Evolutionary conservation across 2,113 vertebrate species (phyloP), one percentile per base, ranked within the genome.

Genomic region (Haliaeetus leucogaster): DNA sequence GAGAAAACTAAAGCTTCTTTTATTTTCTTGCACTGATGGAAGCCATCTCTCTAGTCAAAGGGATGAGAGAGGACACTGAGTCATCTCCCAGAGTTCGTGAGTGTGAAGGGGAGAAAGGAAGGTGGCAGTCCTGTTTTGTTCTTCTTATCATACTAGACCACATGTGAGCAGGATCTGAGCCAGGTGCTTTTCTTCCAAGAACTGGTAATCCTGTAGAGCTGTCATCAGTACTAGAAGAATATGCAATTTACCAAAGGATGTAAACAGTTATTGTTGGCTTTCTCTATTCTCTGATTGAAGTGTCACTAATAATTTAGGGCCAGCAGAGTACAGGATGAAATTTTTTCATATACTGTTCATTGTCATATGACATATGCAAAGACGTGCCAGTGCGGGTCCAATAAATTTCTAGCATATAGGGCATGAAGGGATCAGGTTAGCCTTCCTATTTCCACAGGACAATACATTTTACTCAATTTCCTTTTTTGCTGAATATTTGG

Each of bases 341-440:
- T 95, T 67, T 92, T 58, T 62, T 72, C 38, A 50, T 65, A 23
- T 16, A 17, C 13, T 32, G 4, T 61, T 94, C 4, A 9, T 34
- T 86, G 7, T 67, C 20, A 11, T 56, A 21, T 38, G 68, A 56
- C 19, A 30, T 25, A 36, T 1, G 2, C 0, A 0, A 66, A 95
- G 56, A 66, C 14, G 34, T 47, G 22, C 15, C 40, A 73, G 30
- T 82, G 27, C 34, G 43, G 13, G 7, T 55, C 16, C 6, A 48
- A 17, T 50, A 67, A 82, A 62, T 86, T 79, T 52, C 47, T 42
- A 79, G 32, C 42, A 9, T 23, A 38, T 61, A 47, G 38, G 12
- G 17, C 13, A 11, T 61, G 59, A 73, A 93, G 7, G 25, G 32
- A 68, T 81, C n/a, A n/a, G n/a, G 21, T 72, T 81, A 65, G 23